Base-by-base conservation (phyloP, 2,113 vertebrate species). In the Oryzias melastigma region DNA sequence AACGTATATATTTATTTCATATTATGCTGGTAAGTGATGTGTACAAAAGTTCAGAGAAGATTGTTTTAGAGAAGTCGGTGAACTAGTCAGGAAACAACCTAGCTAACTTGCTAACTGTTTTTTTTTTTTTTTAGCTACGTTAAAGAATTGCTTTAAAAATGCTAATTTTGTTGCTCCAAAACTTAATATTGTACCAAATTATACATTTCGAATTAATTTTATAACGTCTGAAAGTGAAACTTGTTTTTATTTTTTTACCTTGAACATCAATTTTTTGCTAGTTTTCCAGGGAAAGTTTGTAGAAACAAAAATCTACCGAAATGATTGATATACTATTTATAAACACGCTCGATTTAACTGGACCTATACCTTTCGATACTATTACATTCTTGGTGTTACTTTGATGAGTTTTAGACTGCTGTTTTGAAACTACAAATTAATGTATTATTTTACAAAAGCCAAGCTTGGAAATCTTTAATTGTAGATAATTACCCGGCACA, bases 1-100 rank as follows among this genome's bases (percentile, higher is more conserved):
- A 27, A 17, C 78, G 82, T 83, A 82, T 62, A 73, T 66, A 53
- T 7, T 7, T 4, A 1, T 1, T 10, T 12, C 15, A 29, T 51
- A 19, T 8, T 35, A 5, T 1, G 14, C 7, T 5, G 4, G 5
- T n/a, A 5, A 24, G 19, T 17, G 6, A 0, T 2, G 1, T 0
- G 41, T 52, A 15, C 12, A 48, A 52, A 48, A 25, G 3, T 14
- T 1, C 5, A 14, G 13, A 50, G 14, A 56, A 8, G 25, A n/a
- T 59, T 16, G 6, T 43, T 3, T 6, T 0, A 4, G 2, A 15
- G 27, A 20, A 18, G 60, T 69, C 53, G 51, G 20, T 45, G 42
- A 0, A 42, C 13, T 58, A 75, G 69, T 77, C 77, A 73, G 73
- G 78, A 16, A 16, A 22, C 18, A 51, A 66, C 50, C 82, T 68